Percentiles rank a stretch among this genome's conserved stretches.
These are phyloP conservation scores for Liopterus haemorrhoidalis DNA, from an alignment of 2,888 invertebrate genomes.

Conservation along the genomic window DNA sequence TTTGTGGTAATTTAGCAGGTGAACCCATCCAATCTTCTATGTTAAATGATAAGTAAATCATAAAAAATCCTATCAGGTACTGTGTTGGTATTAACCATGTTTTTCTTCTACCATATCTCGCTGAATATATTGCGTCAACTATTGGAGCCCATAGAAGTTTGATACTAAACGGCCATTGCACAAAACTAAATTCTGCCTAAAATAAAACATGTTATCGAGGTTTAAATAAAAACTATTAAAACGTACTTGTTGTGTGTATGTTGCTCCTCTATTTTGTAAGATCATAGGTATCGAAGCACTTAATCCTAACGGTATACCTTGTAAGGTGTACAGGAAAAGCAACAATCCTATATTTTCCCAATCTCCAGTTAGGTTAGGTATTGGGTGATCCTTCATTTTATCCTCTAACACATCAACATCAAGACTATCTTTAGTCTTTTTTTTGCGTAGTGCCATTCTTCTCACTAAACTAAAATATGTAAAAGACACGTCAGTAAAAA, in stretches of 20 bases:
- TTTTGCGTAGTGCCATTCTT: conserved; percentile 28
- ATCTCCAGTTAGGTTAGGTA: conserved; percentile 58
- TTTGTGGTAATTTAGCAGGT: conserved; percentile 56
- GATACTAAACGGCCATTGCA: conserved; percentile 85
- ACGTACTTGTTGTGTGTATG: conserved; percentile 83
- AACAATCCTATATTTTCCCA: conserved; percentile 76
- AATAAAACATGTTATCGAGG: conserved; percentile 37
- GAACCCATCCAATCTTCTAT: conserved; percentile 74
- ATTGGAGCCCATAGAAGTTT: conserved; percentile 98
- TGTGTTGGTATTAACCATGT: conserved; percentile 93
- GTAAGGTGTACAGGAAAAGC: conserved; percentile 86
- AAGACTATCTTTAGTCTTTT: conserved; percentile 29
- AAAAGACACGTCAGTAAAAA: conserved; percentile 27
- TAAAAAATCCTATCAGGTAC: conserved; percentile 81
- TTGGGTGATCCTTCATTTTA: conserved; percentile 30
- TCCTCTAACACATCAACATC: conserved; percentile 31
- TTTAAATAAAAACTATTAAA: conserved; percentile 2
- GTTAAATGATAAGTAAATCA: conserved; percentile 76
- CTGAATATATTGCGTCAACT: conserved; percentile 85
- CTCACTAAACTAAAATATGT: conserved; percentile 21
- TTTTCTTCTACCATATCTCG: conserved; percentile 85
- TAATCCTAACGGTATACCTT: conserved; percentile 92
- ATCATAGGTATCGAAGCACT: conserved; percentile 94
- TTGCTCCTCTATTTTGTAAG: conserved; percentile 84
- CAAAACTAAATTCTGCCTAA: conserved; percentile 87